Evolutionary conservation across 2,113 vertebrate species (phyloP).

Genomic region (Trachemys scripta): DNA sequence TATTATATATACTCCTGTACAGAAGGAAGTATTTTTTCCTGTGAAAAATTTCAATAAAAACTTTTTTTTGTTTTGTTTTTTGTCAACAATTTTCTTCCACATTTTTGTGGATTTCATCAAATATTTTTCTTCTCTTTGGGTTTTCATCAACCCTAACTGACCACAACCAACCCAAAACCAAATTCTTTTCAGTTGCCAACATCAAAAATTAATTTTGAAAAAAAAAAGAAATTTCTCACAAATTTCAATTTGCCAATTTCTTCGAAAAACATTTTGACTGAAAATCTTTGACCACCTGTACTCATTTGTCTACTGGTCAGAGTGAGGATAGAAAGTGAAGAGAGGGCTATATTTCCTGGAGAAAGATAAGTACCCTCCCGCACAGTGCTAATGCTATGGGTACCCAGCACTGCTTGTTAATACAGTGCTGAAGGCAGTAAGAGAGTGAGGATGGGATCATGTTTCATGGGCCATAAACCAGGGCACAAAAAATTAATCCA

Average conservation of each 20-base stretch:
- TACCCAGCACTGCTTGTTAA: constrained; percentile 23
- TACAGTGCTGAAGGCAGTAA: constrained; percentile 21
- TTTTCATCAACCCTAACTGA: background rate
- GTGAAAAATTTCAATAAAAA: background rate
- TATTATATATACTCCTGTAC: background rate
- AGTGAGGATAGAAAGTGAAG: background rate
- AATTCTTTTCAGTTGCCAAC: background rate
- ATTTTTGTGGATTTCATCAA: background rate
- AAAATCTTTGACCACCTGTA: background rate
- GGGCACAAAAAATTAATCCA: constrained; percentile 74
- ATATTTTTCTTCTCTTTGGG: background rate
- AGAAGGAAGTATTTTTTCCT: background rate
- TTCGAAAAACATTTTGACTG: rapidly evolving
- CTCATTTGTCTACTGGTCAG: background rate
- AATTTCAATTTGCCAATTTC: background rate
- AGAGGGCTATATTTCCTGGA: constrained; percentile 5
- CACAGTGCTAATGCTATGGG: background rate
- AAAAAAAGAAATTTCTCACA: background rate
- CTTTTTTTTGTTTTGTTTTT: background rate
- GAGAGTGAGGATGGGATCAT: constrained; percentile 30
- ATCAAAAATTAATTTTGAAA: background rate
- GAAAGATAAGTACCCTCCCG: background rate
- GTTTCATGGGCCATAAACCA: constrained; percentile 72
- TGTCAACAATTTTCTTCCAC: background rate
- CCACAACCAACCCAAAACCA: background rate